Conservation (phyloP, 2,113 vertebrate genomes). For the Phocoena sinus region DNA sequence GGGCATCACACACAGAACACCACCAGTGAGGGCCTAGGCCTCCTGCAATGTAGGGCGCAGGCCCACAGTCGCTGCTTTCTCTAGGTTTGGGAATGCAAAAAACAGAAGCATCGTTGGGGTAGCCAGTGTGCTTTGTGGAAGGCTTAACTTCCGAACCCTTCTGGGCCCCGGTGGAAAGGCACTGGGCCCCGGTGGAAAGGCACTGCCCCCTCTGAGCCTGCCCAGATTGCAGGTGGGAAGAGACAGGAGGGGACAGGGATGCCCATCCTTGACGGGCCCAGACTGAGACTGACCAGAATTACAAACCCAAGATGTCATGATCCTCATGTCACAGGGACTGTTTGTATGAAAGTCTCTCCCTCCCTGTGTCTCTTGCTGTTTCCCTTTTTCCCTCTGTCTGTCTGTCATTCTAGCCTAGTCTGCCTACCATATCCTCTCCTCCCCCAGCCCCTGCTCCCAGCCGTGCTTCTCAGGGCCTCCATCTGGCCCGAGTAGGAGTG, state of each 20-base stretch:
- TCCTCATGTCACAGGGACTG: neutral
- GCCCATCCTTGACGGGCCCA: neutral
- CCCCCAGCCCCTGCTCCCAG: neutral
- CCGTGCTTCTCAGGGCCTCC: neutral
- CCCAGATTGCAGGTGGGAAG: neutral
- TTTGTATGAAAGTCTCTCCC: neutral
- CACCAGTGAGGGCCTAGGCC: neutral
- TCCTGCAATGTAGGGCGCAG: fast-evolving
- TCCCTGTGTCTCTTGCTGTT: neutral
- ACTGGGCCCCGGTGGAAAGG: neutral
- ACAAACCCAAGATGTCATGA: fast-evolving
- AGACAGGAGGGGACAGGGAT: neutral
- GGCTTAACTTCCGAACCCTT: neutral
- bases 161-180: neutral
- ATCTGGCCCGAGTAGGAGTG: neutral
- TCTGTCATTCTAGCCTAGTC: neutral
- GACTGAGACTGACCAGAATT: neutral
- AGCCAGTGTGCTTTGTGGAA: neutral
- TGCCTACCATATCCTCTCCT: neutral
- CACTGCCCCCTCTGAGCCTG: neutral
- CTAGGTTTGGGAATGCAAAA: neutral
- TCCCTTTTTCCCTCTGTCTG: neutral
- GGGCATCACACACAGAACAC: fast-evolving
- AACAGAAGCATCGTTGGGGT: neutral
- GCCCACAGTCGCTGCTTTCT: neutral